Base-by-base conservation (phyloP, 2,888 invertebrate genomes). In the Crematogaster levior region DNA sequence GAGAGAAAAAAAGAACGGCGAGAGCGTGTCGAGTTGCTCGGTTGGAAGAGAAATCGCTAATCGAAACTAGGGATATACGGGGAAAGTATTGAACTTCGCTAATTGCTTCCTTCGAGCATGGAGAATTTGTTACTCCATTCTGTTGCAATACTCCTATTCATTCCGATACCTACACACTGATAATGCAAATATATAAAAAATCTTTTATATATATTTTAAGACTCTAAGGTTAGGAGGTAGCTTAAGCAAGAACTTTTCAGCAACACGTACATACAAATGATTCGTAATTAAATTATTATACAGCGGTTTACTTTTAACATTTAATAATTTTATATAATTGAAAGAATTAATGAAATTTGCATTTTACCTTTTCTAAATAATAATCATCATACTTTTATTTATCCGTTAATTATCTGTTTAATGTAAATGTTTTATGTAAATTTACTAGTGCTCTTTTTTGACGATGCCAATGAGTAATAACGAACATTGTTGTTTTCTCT, bases 21-120 rank as follows among this genome's bases (percentile, higher is more conserved):
- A n/a, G 34, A 63, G 34, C 24, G 65, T 65, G 34, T 65, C 37
- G 65, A 48, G 74, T 61, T 46, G 48, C n/a, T 75, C 65, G 24
- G 46, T n/a, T 46, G 27, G 5, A 75, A 75, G 65, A 37, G 66
- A 65, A 66, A 65, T 74, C 34, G 37, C 34, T 48, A 46, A 74
- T 74, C 61, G 21, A 74, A 46, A 60, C 30, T 34, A 61, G 18
- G 15, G 48, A 46, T 61, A 30, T 21, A 12, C 37, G 30, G 15
- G 21, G n/a, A 21, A 63, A 21, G 61, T 61, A 61, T 46, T 60
- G 68, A 68, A 48, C 43, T 61, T 21, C 5, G n/a, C 43, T 61
- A 63, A 74, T 74, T 74, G 43, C 43, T 74, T 74, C n/a, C 30
- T 34, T 30, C 30, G 5, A 43, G 30, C 30, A 18, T 27, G 68